Evolutionary conservation across 1,140 invertebrate genomes (phyloP).

Genomic region (Leptinotarsa texana): DNA sequence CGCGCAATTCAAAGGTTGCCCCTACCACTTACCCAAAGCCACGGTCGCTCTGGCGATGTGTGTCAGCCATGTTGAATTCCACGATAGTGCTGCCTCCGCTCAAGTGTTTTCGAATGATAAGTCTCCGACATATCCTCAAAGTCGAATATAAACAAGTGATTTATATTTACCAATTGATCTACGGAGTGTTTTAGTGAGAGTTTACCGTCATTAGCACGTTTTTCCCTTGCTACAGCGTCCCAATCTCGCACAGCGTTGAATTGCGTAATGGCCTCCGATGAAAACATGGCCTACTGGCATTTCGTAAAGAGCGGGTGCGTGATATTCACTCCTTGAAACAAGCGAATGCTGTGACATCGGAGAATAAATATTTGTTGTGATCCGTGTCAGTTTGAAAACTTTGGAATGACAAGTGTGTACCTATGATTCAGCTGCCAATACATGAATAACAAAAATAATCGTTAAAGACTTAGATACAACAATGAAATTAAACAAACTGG

Average conservation of each 20-base stretch:
- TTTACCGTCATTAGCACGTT: not conserved
- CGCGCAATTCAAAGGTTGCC: constrained; percentile 37
- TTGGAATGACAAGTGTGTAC: too few relatives aligned
- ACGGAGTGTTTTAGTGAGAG: constrained; percentile 25
- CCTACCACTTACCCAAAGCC: constrained; percentile 23
- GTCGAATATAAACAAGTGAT: constrained; percentile 10
- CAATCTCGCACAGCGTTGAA: not conserved
- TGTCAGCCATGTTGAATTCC: constrained; percentile 50
- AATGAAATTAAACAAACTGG: too few relatives aligned
- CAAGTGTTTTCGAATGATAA: constrained; percentile 23
- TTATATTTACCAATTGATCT: not conserved
- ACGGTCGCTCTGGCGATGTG: constrained; percentile 36
- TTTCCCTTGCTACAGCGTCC: not conserved
- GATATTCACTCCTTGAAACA: not conserved
- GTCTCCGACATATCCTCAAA: not conserved
- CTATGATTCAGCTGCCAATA: too few relatives aligned
- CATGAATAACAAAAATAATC: too few relatives aligned
- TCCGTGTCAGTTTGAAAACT: too few relatives aligned
- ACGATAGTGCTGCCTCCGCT: constrained; percentile 44
- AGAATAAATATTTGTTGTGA: not conserved
- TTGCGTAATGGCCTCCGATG: constrained; percentile 26
- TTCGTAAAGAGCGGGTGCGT: constrained; percentile 4
- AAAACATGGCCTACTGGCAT: constrained; percentile 26
- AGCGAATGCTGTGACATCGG: not conserved
- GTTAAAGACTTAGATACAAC: too few relatives aligned